Percentiles rank a stretch among this genome's conserved stretches.
These are phyloP conservation scores for Papilio polytes DNA, from an alignment of 1,140 invertebrate genomes.

Conservation along the genomic window DNA sequence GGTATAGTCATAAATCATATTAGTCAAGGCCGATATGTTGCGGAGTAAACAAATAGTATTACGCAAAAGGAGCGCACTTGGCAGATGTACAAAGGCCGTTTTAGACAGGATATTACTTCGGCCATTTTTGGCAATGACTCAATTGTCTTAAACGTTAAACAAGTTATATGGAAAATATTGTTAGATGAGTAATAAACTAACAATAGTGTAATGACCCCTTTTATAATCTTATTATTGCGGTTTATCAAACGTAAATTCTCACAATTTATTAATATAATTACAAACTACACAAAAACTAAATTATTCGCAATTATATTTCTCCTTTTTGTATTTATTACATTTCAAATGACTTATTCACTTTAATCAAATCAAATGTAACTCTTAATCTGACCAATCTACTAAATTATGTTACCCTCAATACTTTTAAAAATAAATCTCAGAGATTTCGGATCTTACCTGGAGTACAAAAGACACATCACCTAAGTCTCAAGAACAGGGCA, in stretches of 20 bases:
- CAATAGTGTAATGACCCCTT: background rate
- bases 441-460: background rate
- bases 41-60: conserved; percentile 15
- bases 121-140: conserved; percentile 20
- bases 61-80: conserved; percentile 22
- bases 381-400: background rate
- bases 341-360: background rate
- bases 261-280: background rate
- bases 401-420: background rate
- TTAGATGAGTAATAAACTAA: background rate
- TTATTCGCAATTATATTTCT: background rate
- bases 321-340: background rate
- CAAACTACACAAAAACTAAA: background rate
- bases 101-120: background rate
- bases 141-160: background rate
- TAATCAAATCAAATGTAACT: background rate
- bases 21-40: conserved; percentile 20
- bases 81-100: conserved; percentile 13
- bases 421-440: background rate
- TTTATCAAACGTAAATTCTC: background rate
- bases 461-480: no score
- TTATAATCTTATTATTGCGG: background rate
- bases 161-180: conserved; percentile 5
- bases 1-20: conserved; percentile 3
- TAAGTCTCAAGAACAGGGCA: background rate